Base-by-base conservation (phyloP, 2,888 invertebrate species). In the Monopis laevigella region DNA sequence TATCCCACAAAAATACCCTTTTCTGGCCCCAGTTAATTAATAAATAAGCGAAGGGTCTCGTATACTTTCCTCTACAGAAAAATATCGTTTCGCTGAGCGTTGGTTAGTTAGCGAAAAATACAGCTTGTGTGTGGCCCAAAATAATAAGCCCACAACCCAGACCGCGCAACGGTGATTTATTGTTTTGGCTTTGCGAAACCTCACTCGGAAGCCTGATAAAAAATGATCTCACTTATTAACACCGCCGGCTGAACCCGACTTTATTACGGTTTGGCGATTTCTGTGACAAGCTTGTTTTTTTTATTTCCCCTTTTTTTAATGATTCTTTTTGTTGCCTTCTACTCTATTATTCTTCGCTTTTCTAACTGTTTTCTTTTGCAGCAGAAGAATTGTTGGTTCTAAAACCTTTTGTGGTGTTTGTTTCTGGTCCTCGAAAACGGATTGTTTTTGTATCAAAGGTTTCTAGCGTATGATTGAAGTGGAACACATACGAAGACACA, bases 211-310 rank as follows among this genome's bases (percentile, higher is more conserved):
- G 60, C 59, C 56, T 60, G 66, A 65, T 74, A 77, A 75, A 75
- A 75, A 75, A 75, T 74, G 70, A 74, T 72, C 70, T 61, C 62
- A 63, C 72, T 75, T 74, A 75, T 75, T 75, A 74, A 74, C 70
- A 69, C 61, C 61, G 55, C 59, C 53, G 62, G 54, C 57, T 58
- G 58, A 60, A 58, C 58, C 56, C 61, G 58, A 63, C 64, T 70
- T 67, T 66, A 71, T 71, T 69, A 65, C 57, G 58, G 56, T 58
- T 57, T 61, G 55, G 58, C 60, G 52, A 65, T 62, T 59, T 50
- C 55, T 53, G 55, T 53, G 55, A 56, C 53, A 36, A 38, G 35
- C 19, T 19, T 36, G 36, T 21, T 36, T 36, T n/a, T n/a, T 32
- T 36, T 36, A 36, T 36, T 36, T 36, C 11, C 21, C 36, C 36